Evolutionary conservation across 1,140 invertebrate species (phyloP), one percentile per base, ranked within the genome.

Genomic region (Bombus consobrinus): DNA sequence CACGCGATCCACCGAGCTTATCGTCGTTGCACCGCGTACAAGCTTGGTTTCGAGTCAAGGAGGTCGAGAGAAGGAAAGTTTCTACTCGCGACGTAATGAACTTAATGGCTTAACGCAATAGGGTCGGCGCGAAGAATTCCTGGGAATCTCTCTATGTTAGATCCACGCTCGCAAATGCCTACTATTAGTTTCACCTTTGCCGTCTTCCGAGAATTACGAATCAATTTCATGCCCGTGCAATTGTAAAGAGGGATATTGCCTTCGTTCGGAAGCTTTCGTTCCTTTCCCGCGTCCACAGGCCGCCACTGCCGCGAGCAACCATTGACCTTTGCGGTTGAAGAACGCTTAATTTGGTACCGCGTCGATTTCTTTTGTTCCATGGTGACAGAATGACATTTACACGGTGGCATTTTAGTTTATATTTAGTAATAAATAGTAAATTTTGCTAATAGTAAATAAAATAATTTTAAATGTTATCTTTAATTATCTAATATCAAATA

Each of bases 1-100:
- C 90, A 89, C 90, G 89, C 88, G 90, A 91, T 90, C 74, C 89
- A 85, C 84, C 69, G 74, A 81, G 68, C 34, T 82, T 81, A 87
- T 79, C 77, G 59, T 66, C 34, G 39, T 13, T n/a, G 25, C 41
- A 64, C 4, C 32, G 62, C 69, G 39, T 37, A 41, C 28, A 66
- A 84, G 47, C 75, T 79, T 43, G 47, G 37, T 34, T n/a, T 41
- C 83, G 53, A 85, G 69, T 18, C 53, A 37, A 75, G 57, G 69
- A 47, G 69, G 69, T 47, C 77, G 77, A 71, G 74, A 68, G 78
- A 80, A 41, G 22, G 47, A 81, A 71, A 74, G 57, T 53, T 78
- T 73, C 71, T 83, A 66, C 41, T 43, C 15, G 57, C 79, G 81
- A 76, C 66, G 74, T 87, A 83, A 87, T 78, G 73, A 81, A 78